Evolutionary conservation across 2,888 invertebrate genomes (phyloP).

Genomic region (Epirrhoe alternata): DNA sequence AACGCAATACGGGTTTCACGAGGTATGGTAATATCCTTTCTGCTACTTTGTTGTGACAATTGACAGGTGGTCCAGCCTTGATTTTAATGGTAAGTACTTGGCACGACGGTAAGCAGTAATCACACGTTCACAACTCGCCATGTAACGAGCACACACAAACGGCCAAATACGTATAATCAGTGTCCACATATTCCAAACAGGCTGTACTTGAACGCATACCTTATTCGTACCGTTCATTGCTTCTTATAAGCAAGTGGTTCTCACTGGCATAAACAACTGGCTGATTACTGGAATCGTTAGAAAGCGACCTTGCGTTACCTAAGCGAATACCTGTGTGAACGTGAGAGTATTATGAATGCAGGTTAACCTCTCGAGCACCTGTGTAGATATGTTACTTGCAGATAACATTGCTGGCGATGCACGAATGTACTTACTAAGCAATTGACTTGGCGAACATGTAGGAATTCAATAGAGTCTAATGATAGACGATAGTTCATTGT

Average conservation of each 20-base stretch:
- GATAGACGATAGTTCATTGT: not conserved
- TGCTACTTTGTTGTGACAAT: constrained; percentile 11
- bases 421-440: not conserved
- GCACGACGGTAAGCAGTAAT: constrained; percentile 26
- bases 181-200: constrained; percentile 31
- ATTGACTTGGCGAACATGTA: not conserved
- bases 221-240: constrained; percentile 40
- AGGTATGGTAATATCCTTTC: constrained; percentile 17
- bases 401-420: not conserved
- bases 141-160: constrained; percentile 26
- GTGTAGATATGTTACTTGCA: constrained; percentile 4
- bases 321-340: constrained; percentile 42
- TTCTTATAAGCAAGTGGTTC: constrained; percentile 9
- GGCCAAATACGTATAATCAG: constrained; percentile 29
- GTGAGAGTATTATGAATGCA: constrained; percentile 42
- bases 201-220: constrained; percentile 40
- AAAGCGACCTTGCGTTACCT: constrained; percentile 66
- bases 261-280: constrained; percentile 27
- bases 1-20: constrained; percentile 3
- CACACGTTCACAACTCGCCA: constrained; percentile 15
- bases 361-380: constrained; percentile 14
- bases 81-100: constrained; percentile 18
- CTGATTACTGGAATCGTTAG: constrained; percentile 50
- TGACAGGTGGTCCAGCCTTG: constrained; percentile 26
- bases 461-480: not conserved